Percentiles rank a stretch among this genome's conserved stretches.
These are phyloP conservation scores for Apantesis nais DNA, from an alignment of 2,888 invertebrate genomes.

Conservation along the genomic window DNA sequence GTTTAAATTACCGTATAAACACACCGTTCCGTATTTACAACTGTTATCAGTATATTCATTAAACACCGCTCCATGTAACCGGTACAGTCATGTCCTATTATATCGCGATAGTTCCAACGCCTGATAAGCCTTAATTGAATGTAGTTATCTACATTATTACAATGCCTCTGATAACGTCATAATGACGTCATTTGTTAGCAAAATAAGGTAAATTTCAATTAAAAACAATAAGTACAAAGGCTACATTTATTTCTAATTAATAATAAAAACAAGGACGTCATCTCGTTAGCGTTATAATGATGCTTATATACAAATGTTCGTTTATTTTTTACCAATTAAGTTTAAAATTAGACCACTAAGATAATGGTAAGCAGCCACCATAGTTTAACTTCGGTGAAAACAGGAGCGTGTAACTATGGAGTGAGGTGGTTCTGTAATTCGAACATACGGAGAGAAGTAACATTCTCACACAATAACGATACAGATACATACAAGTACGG, in stretches of 20 bases:
- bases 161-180: conserved; percentile 24
- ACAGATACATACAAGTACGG: too few species aligned
- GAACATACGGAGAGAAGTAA: neutral
- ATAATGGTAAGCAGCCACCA: neutral
- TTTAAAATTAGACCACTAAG: neutral
- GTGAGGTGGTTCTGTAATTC: neutral
- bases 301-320: neutral
- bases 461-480: too few species aligned
- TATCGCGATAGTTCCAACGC: conserved; percentile 34
- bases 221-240: neutral
- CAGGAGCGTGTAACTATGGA: too few species aligned
- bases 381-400: too few species aligned
- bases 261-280: neutral
- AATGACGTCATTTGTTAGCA: conserved; percentile 38
- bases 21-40: conserved; percentile 33
- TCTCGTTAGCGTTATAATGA: conserved; percentile 1
- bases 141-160: conserved; percentile 28
- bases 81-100: conserved; percentile 35
- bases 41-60: conserved; percentile 47
- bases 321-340: neutral
- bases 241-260: neutral
- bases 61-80: conserved; percentile 27
- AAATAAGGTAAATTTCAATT: conserved; percentile 10
- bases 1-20: conserved; percentile 14
- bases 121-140: conserved; percentile 49